A percentile compares a stretch with the other conserved stretches of the same genome.
Conservation (phyloP, 2,888 invertebrate species). For the Buathra laborator region DNA sequence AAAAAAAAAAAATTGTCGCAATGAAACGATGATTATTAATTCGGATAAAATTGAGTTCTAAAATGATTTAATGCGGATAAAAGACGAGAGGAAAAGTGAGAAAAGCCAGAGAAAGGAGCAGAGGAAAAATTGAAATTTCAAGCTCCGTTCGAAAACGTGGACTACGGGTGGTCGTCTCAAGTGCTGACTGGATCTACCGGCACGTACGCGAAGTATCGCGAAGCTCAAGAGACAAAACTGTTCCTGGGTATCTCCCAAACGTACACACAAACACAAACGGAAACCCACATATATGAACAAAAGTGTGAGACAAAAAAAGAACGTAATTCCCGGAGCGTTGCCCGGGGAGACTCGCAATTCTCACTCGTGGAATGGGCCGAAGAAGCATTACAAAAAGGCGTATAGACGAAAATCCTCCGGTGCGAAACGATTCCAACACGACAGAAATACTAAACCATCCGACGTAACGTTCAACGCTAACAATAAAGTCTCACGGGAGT, state of each 20-base stretch:
- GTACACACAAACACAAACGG: neutral
- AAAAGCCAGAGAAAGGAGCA: neutral
- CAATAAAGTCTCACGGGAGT: constrained; percentile 50
- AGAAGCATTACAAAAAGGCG: neutral
- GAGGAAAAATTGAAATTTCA: constrained; percentile 2
- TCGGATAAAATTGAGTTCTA: neutral
- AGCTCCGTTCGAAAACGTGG: neutral
- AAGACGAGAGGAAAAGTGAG: neutral
- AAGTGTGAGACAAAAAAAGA: constrained; percentile 51
- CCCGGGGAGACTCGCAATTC: constrained; percentile 51
- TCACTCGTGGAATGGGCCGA: constrained; percentile 27
- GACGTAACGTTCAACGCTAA: constrained; percentile 37
- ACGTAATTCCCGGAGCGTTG: constrained; percentile 55
- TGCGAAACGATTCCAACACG: constrained; percentile 19
- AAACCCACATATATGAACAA: neutral
- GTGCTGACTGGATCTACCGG: constrained; percentile 10
- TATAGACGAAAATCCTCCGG: constrained; percentile 37
- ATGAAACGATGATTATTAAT: no score
- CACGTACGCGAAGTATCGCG: constrained; percentile 12
- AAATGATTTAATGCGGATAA: neutral
- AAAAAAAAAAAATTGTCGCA: neutral
- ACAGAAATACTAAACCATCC: constrained; percentile 42
- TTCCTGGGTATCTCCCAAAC: constrained; percentile 11
- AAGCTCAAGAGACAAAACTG: constrained; percentile 10
- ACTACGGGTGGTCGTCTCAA: neutral